Evolutionary conservation across 2,888 invertebrate species (phyloP).

Genomic region (Luperina nickerlii): DNA sequence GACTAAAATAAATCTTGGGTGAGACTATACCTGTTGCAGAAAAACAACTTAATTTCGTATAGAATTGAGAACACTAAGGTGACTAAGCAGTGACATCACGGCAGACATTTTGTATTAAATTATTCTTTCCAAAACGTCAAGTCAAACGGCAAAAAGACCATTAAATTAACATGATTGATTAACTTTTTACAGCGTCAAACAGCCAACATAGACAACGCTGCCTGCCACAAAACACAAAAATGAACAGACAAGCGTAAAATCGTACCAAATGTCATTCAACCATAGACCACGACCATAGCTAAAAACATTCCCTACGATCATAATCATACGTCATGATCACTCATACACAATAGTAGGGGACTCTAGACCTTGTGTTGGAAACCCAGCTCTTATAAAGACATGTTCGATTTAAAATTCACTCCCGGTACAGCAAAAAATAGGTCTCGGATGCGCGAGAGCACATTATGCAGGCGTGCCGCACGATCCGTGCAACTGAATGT

Average conservation of each 20-base stretch:
- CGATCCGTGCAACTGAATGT: conserved; percentile 77
- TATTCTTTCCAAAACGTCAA: conserved; percentile 48
- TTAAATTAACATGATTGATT: conserved; percentile 57
- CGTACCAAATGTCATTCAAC: conserved; percentile 34
- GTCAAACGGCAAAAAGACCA: conserved; percentile 17
- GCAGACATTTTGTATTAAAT: conserved; percentile 36
- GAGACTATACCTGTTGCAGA: conserved; percentile 11
- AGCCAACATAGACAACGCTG: conserved; percentile 16
- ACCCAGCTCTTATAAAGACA: conserved; percentile 82
- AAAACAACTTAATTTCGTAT: conserved; percentile 10
- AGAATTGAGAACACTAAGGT: conserved; percentile 1
- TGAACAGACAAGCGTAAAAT: conserved; percentile 58
- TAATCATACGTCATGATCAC: conserved; percentile 37
- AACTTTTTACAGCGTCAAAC: conserved; percentile 35
- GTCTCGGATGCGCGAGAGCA: conserved; percentile 80
- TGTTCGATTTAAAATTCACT: conserved; percentile 88
- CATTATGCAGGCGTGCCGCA: conserved; percentile 90
- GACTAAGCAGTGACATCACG: neutral
- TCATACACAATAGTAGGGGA: conserved; percentile 71
- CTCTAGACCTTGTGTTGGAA: conserved; percentile 62
- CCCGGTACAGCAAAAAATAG: conserved; percentile 87
- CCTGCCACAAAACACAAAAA: conserved; percentile 31
- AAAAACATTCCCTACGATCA: conserved; percentile 51
- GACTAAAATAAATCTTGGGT: conserved; percentile 7
- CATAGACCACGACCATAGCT: conserved; percentile 23